Evolutionary conservation across 2,113 vertebrate species (phyloP), one percentile per base, ranked within the genome.

Genomic region (Ameiurus melas): DNA sequence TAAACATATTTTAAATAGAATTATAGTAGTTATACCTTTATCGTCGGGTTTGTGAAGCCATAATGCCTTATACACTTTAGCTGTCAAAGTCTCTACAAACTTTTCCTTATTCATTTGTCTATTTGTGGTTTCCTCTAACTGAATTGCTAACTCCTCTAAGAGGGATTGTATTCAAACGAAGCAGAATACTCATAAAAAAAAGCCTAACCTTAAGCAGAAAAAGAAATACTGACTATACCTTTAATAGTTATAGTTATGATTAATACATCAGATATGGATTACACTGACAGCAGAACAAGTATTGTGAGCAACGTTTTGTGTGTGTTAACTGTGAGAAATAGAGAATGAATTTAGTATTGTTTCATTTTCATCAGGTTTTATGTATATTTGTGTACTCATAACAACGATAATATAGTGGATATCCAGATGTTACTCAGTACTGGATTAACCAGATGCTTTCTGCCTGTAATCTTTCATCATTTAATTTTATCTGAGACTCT

Each of bases 401-500:
- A 60, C 25, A n/a, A 12, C 47, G 0, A 47, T 78, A 47, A 78
- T 22, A 78, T 13, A 17, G 58, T 55, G 20, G 39, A 30, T 79
- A 4, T 47, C 68, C 47, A 80, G 75, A 43, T 4, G 83, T 47
- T 66, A 53, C 39, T n/a, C 7, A 81, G 93, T 88, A 88, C 90
- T 92, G 84, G 90, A 87, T 89, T 82, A 86, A 87, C 85, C 51
- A 39, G 27, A 17, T 88, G 55, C 51, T 87, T 88, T 66, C 27
- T 85, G 85, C 84, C 71, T 75, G 68, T 83, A 81, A 88, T 83
- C 58, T 88, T 86, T 71, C 70, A 87, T 36, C 75, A 71, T 82
- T 87, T 83, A 64, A 64, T 89, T 84, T 87, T 73, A 75, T 78
- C 77, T 33, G 25, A n/a, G 27, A 20, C 55, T 86, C 47, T 85